These are phyloP conservation scores for Rutpela maculata DNA, from an alignment of 2,888 invertebrate genomes.

Conservation along the genomic window DNA sequence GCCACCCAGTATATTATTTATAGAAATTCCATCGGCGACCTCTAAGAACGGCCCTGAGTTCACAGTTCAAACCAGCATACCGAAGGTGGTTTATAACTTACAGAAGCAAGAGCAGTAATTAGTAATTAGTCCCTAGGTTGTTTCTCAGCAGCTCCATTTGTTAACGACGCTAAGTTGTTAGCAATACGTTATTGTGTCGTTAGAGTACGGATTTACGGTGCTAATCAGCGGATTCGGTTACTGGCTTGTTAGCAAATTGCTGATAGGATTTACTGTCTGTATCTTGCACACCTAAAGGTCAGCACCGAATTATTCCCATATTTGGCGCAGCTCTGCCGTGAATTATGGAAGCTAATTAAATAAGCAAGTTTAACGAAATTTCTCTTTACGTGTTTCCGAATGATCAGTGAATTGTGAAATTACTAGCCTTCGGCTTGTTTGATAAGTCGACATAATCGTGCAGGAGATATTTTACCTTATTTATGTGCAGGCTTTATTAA, in stretches of 20 bases:
- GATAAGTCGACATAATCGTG: not conserved
- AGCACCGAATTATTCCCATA: conserved; percentile 9
- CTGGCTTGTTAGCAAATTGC: conserved; percentile 65
- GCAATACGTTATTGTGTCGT: conserved; percentile 69
- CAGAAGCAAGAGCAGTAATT: conserved; percentile 58
- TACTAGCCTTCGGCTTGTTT: not conserved
- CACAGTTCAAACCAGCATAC: not conserved
- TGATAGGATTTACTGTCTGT: conserved; percentile 62
- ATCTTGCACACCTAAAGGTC: conserved; percentile 47
- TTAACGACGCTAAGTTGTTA: conserved; percentile 65
- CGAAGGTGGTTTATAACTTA: conserved; percentile 55
- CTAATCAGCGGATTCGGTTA: conserved; percentile 67
- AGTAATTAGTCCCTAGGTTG: conserved; percentile 62
- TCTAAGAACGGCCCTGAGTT: not conserved
- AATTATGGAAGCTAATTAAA: conserved; percentile 1
- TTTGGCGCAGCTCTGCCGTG: not conserved
- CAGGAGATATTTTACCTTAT: not conserved
- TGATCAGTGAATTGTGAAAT: not conserved
- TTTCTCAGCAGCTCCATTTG: conserved; percentile 65
- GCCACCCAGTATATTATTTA: too few relatives aligned
- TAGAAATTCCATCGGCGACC: not conserved
- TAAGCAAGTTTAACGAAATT: not conserved
- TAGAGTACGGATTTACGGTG: conserved; percentile 66
- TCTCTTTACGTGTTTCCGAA: not conserved
- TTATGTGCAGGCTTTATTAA: not conserved